A percentile compares a stretch with the other conserved stretches of the same genome.
Evolutionary conservation across 2,113 vertebrate genomes (phyloP).

Genomic region (Greenwoodochromis staneri): DNA sequence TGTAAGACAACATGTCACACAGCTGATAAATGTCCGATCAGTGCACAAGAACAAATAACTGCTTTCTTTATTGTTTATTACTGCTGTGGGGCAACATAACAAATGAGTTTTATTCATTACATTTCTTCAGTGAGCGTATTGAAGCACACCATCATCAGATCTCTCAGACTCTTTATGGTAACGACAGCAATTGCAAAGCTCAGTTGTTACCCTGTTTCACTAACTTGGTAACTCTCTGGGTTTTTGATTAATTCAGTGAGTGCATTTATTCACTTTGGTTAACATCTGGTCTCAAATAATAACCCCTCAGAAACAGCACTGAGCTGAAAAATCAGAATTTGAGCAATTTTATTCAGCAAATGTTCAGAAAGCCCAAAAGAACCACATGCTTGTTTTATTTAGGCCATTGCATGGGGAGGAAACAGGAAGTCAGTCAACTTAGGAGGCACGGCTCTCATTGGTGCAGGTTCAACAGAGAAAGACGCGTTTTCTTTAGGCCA

Average conservation of each 20-base stretch:
- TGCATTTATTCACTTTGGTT: neutral
- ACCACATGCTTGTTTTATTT: neutral
- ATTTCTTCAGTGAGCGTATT: neutral
- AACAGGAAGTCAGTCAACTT: neutral
- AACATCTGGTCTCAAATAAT: neutral
- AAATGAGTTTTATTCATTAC: rapidly evolving
- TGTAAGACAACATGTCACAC: too few relatives aligned
- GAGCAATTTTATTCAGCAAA: neutral
- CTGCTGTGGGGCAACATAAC: neutral
- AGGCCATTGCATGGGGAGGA: rapidly evolving
- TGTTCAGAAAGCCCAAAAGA: neutral
- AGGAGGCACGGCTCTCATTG: too few relatives aligned
- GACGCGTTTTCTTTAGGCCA: too few relatives aligned
- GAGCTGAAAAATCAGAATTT: neutral
- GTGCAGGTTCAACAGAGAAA: too few relatives aligned
- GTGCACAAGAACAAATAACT: too few relatives aligned
- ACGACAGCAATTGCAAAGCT: rapidly evolving
- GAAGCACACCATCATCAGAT: neutral
- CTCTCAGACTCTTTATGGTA: rapidly evolving
- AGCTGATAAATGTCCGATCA: too few relatives aligned
- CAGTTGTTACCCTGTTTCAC: rapidly evolving
- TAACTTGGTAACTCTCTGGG: neutral
- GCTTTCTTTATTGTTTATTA: neutral
- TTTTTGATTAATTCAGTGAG: neutral
- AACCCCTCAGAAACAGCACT: neutral